Evolutionary conservation across 2,797 vertebrate species (phyloP).

Genomic region (Microcaecilia unicolor): DNA sequence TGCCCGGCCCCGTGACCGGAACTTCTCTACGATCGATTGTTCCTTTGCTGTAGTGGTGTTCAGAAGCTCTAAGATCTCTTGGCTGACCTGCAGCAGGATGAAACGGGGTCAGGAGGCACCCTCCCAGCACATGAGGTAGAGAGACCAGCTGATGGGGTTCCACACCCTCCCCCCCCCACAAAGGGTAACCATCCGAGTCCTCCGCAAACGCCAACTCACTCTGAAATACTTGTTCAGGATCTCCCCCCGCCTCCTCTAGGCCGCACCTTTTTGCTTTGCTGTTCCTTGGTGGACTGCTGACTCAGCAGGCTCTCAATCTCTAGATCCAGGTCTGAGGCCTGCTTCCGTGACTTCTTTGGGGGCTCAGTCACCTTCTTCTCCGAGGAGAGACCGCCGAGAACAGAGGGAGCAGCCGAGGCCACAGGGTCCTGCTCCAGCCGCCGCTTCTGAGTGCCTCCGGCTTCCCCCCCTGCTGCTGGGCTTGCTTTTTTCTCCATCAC

Average conservation of each 20-base stretch:
- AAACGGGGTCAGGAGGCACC: background rate
- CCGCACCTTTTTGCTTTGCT: constrained; percentile 86
- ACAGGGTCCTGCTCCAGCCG: constrained; percentile 36
- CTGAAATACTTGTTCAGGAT: too few species aligned
- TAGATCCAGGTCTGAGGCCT: constrained; percentile 80
- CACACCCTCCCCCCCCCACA: background rate
- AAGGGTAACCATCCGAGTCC: background rate
- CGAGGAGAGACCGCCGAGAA: constrained; percentile 13
- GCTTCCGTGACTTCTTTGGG: constrained; percentile 44
- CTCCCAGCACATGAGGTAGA: too few species aligned
- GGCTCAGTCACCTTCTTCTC: constrained; percentile 28
- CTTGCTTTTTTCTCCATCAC: constrained; percentile 66
- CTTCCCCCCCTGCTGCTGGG: constrained; percentile 13
- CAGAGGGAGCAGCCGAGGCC: constrained; percentile 12
- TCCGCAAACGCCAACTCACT: too few species aligned
- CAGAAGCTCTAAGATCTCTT: constrained; percentile 86
- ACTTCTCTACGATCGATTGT: constrained; percentile 91
- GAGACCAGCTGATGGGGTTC: background rate
- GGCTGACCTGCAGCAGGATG: constrained; percentile 63
- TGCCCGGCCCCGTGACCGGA: constrained; percentile 80
- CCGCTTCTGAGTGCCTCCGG: constrained; percentile 29
- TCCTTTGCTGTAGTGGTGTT: constrained; percentile 90
- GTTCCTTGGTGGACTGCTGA: constrained; percentile 89
- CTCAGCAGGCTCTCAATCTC: constrained; percentile 87
- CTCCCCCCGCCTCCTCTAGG: too few species aligned